Conservation (phyloP, 2,888 invertebrate species). For the Graphium colonna region DNA sequence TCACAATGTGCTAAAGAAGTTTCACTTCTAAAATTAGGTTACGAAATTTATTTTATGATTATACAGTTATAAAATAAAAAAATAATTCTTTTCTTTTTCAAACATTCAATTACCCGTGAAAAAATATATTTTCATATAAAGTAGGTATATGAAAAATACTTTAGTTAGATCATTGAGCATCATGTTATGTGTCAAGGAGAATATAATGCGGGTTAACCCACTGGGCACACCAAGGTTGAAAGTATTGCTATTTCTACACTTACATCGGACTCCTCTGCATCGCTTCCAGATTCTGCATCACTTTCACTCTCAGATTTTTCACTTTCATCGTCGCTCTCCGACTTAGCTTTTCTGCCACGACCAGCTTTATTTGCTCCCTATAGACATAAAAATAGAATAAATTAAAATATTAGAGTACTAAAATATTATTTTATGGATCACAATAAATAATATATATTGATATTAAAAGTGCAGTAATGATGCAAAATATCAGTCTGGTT, state of each 20-base stretch:
- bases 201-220: no score
- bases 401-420: background rate
- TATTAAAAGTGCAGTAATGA: background rate
- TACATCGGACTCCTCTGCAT: constrained; percentile 73
- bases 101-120: no score
- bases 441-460: background rate
- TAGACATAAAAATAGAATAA: background rate
- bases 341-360: constrained; percentile 61
- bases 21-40: no score
- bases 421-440: background rate
- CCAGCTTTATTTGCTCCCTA: constrained; percentile 42
- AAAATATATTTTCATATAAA: no score
- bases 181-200: no score
- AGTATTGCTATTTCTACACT: constrained; percentile 34
- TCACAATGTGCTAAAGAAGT: no score
- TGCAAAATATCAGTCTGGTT: background rate
- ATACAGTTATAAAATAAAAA: no score
- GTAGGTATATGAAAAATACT: no score
- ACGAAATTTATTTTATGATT: no score
- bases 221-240: no score
- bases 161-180: no score
- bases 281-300: constrained; percentile 69
- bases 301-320: constrained; percentile 74
- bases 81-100: no score
- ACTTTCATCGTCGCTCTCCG: constrained; percentile 74